Base-by-base conservation (phyloP, 1,140 invertebrate species). In the Battus philenor region DNA sequence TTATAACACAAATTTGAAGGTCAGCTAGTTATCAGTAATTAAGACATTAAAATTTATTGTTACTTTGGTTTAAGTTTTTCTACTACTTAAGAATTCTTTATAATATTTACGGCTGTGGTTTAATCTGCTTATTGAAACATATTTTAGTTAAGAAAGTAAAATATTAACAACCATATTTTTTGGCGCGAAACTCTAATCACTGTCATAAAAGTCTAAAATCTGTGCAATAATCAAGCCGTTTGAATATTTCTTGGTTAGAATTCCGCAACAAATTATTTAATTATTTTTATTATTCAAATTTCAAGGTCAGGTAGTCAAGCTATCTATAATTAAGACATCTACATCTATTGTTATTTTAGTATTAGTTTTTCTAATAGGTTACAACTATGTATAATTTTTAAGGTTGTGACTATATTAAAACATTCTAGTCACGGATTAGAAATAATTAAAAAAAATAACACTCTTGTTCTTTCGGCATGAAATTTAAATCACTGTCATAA, bases 151-250 rank as follows among this genome's bases (percentile, higher is more conserved):
- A 41, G 29, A 29, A 29, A 30, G 10, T 30, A 41, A 41, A 41
- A 41, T 29, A 41, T 41, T 29, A 41, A 29, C 24, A 29, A 29
- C 16, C 38, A 41, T 27, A 26, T 41, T 41, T 24, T 33, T 4
- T 41, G 38, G 24, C 24, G 38, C 38, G 38, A 41, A 41, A 38
- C 10, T 17, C 4, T 20, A 22, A 41, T 7, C 9, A 15, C 38
- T 15, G 24, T 27, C n/a, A 41, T 41, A 41, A 41, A 39, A 41
- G 29, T 41, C 18, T 9, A 41, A 29, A 41, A 41, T 39, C 36
- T 39, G 26, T 39, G 36, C 36, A 27, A n/a, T 41, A 26, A 41
- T 41, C 29, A 26, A 17, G 15, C 26, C 12, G n/a, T 41, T 41
- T 29, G 10, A 27, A 2, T 12, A 26, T 29, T 17, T 29, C 16